These are phyloP conservation scores for Eulemur coronatus DNA, from an alignment of 2,797 vertebrate species.

Conservation along the genomic window DNA sequence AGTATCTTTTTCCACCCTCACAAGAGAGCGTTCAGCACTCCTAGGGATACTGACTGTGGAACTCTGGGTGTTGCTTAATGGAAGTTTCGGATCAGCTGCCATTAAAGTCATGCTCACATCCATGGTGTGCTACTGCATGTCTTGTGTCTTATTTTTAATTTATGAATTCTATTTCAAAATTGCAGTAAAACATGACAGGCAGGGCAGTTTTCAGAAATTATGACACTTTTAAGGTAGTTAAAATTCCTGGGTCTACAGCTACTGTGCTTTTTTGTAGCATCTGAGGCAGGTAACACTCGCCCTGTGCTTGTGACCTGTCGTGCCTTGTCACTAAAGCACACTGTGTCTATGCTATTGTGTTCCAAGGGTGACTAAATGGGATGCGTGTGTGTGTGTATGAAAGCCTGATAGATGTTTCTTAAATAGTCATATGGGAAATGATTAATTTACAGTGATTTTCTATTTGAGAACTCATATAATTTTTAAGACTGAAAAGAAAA, in stretches of 20 bases:
- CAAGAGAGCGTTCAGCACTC: not conserved
- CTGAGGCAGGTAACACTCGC: conserved; percentile 70
- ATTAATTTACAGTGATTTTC: conserved; percentile 58
- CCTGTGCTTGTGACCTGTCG: conserved; percentile 66
- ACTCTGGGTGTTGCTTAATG: not conserved
- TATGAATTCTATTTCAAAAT: conserved; percentile 71
- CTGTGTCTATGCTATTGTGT: conserved; percentile 72
- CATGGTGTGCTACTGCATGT: not conserved
- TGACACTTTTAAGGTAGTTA: conserved; percentile 66
- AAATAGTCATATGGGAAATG: conserved; percentile 60
- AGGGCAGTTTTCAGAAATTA: conserved; percentile 73
- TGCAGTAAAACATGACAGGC: conserved; percentile 69
- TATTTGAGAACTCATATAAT: conserved; percentile 38
- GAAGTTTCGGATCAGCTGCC: not conserved
- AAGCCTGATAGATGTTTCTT: conserved; percentile 68
- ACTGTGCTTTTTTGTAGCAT: conserved; percentile 69
- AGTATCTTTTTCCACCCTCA: not conserved
- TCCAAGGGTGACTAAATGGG: conserved; percentile 71
- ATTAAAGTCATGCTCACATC: not conserved
- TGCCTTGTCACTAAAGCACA: conserved; percentile 67
- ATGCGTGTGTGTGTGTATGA: not conserved
- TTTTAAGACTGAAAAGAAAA: not conserved
- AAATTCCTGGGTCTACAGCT: conserved; percentile 75
- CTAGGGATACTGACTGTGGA: not conserved
- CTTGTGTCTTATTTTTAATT: conserved; percentile 68